Conservation (phyloP, 1,140 invertebrate species). For the Musca domestica region DNA sequence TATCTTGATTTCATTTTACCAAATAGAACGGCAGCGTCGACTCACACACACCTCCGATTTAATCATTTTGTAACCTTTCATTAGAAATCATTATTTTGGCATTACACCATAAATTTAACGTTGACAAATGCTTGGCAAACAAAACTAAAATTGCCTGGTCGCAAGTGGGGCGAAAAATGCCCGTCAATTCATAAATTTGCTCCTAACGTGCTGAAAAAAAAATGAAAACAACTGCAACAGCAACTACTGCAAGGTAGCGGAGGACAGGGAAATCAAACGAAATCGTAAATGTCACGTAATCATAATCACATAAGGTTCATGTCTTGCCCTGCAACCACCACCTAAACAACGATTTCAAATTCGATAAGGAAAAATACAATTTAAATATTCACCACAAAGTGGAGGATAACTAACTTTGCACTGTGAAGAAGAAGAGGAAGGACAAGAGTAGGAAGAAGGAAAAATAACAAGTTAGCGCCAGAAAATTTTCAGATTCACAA, state of each 20-base stretch:
- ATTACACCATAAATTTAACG: constrained; percentile 3
- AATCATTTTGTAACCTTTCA: constrained; percentile 12
- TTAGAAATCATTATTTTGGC: constrained; percentile 14
- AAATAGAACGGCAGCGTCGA: too few relatives aligned
- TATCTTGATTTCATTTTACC: too few relatives aligned
- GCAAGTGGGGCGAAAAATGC: not conserved
- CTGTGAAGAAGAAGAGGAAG: too few relatives aligned
- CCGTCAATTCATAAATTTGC: too few relatives aligned
- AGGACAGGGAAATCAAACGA: not conserved
- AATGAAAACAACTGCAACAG: too few relatives aligned
- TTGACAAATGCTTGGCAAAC: constrained; percentile 17
- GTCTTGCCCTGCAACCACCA: not conserved
- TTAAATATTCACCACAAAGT: not conserved
- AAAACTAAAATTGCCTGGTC: not conserved
- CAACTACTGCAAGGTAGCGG: not conserved
- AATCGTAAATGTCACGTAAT: constrained; percentile 11
- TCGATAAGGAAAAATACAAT: constrained; percentile 22
- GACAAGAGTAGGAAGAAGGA: too few relatives aligned
- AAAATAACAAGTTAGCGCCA: too few relatives aligned
- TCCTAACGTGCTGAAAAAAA: too few relatives aligned
- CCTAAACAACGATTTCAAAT: not conserved
- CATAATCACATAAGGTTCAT: constrained; percentile 19
- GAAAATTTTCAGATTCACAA: not conserved
- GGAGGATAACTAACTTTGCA: too few relatives aligned
- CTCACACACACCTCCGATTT: not conserved